Percentiles rank a stretch among this genome's conserved stretches.
These are phyloP conservation scores for Phaethornis superciliosus DNA, from an alignment of 2,113 vertebrate species.

Conservation along the genomic window DNA sequence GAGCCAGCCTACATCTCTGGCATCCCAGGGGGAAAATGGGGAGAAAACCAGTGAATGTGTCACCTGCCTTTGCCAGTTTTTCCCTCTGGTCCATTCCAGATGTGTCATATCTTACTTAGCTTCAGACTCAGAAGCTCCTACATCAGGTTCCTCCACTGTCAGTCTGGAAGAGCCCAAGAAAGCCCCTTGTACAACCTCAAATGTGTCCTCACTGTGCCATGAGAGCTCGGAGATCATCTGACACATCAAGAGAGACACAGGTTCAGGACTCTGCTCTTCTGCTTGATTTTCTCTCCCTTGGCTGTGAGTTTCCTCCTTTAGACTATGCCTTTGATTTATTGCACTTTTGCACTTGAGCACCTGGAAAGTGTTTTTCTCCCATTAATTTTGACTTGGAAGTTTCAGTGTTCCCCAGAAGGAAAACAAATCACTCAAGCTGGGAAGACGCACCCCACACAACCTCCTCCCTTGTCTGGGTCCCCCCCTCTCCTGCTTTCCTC, in stretches of 20 bases:
- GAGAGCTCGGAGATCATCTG: not conserved
- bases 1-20: not conserved
- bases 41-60: not conserved
- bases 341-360: slow-evolving; percentile 31
- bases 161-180: not conserved
- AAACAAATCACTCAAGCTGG: slow-evolving; percentile 32
- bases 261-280: not conserved
- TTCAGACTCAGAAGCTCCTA: not conserved
- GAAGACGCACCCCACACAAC: not conserved
- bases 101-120: not conserved
- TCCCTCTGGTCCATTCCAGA: not conserved
- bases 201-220: not conserved
- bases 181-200: not conserved
- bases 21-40: not conserved
- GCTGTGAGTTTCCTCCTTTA: not conserved
- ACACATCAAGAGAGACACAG: not conserved
- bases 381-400: slow-evolving; percentile 58
- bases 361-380: slow-evolving; percentile 52
- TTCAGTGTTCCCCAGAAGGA: slow-evolving; percentile 21
- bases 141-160: not conserved
- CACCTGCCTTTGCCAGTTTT: not conserved
- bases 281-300: not conserved
- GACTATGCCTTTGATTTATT: slow-evolving; percentile 33
- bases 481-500: not conserved
- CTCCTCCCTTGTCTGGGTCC: not conserved